These are phyloP conservation scores for Dascillus cervinus DNA, from an alignment of 2,888 invertebrate genomes.

Conservation along the genomic window DNA sequence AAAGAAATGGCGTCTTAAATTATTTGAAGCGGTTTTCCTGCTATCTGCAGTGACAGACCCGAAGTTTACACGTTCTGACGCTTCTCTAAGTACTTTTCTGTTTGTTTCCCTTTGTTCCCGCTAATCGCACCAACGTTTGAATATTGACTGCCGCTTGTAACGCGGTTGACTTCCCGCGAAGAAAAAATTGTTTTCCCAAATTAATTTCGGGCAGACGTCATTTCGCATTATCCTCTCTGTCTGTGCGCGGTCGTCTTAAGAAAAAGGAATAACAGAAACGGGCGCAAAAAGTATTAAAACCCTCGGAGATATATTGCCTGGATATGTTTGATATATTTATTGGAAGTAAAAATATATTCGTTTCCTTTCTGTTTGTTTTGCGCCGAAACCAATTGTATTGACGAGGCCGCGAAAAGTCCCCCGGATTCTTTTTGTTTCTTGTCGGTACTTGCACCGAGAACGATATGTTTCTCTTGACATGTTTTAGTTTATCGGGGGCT, in stretches of 20 bases:
- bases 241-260: no score
- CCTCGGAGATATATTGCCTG: slow-evolving; percentile 13
- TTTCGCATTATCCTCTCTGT: slow-evolving; percentile 7
- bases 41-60: slow-evolving; percentile 11
- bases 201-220: slow-evolving; percentile 6
- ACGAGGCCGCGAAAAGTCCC: no score
- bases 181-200: no score
- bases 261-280: slow-evolving; percentile 5
- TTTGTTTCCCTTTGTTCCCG: no score
- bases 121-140: no score
- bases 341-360: slow-evolving; percentile 12
- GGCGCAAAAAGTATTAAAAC: slow-evolving; percentile 10
- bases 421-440: no score
- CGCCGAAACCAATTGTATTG: no score
- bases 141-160: no score
- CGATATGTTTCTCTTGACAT: no score
- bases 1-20: slow-evolving; percentile 13
- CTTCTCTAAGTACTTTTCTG: slow-evolving; percentile 4
- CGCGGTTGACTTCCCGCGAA: no score
- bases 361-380: slow-evolving; percentile 10
- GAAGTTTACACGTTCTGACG: slow-evolving; percentile 7
- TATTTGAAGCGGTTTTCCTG: slow-evolving; percentile 11
- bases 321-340: slow-evolving; percentile 14
- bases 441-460: no score
- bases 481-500: no score